Evolutionary conservation across 1,140 invertebrate genomes (phyloP).

Genomic region (Macrosteles quadrilineatus): DNA sequence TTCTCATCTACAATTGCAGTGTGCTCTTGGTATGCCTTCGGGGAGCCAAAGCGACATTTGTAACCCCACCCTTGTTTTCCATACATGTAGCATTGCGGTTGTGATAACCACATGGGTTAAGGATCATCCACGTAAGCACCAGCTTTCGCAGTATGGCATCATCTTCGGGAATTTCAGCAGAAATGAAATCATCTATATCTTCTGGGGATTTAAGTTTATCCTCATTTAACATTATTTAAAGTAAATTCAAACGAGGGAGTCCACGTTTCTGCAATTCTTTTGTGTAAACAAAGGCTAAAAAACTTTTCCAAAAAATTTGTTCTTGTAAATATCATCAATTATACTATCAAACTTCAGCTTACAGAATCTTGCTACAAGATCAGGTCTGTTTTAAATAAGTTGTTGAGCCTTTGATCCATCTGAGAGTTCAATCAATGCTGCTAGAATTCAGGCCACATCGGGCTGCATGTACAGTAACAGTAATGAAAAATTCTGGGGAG

Average conservation of each 20-base stretch:
- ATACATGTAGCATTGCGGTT: not conserved
- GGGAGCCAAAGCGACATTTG: constrained; percentile 5
- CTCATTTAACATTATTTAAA: not conserved
- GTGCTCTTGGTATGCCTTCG: not conserved
- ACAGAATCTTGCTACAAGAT: not conserved
- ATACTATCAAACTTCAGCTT: not conserved
- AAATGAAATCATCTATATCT: not conserved
- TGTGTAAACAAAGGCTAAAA: not conserved
- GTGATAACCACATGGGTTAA: not conserved
- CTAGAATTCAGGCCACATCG: not conserved
- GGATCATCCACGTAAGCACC: not conserved
- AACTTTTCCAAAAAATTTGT: not conserved
- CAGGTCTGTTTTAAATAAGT: not conserved
- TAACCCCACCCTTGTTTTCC: not conserved
- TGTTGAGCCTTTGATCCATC: not conserved
- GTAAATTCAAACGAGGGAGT: not conserved
- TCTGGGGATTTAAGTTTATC: not conserved
- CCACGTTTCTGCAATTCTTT: constrained; percentile 1
- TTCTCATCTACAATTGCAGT: not conserved
- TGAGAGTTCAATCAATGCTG: not conserved
- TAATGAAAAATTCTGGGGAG: constrained; percentile 1
- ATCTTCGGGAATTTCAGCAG: not conserved
- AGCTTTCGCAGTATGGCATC: not conserved
- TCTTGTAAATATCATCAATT: not conserved
- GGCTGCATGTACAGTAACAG: constrained; percentile 4